These are phyloP conservation scores for Epizoanthus fatuus DNA, from an alignment of 92 coral and sea anemone species.

Conservation along the genomic window DNA sequence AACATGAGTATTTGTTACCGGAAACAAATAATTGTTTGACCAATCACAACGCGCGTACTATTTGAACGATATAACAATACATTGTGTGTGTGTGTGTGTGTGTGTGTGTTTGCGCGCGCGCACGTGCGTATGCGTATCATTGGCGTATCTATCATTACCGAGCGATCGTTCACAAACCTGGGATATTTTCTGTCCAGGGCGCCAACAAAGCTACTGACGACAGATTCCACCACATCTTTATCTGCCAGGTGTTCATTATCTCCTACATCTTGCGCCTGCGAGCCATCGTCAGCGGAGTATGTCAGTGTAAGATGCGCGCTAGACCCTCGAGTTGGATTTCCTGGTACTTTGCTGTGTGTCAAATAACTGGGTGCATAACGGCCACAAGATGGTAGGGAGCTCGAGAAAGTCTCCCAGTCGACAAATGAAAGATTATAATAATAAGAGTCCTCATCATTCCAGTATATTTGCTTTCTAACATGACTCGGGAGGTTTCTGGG, in stretches of 20 bases:
- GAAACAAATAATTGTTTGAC: no score
- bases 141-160: no score
- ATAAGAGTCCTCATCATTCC: background rate
- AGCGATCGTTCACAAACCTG: constrained; percentile 6
- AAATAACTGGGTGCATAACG: constrained; percentile 20
- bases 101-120: no score
- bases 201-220: background rate
- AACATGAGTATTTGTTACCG: no score
- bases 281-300: constrained; percentile 1
- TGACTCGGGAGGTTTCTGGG: constrained; percentile 19
- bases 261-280: background rate
- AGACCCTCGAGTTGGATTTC: background rate
- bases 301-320: constrained; percentile 9
- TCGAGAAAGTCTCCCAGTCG: constrained; percentile 1
- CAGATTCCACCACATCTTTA: constrained; percentile 10
- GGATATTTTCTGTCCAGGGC: background rate
- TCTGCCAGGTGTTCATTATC: constrained; percentile 1
- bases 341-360: constrained; percentile 4
- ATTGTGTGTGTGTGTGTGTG: no score
- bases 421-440: constrained; percentile 29
- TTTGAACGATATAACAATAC: no score
- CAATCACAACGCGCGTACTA: no score
- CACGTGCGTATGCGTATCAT: no score
- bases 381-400: background rate
- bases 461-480: background rate